Evolutionary conservation across 2,888 invertebrate genomes (phyloP).

Genomic region (Campopleginae sp.): DNA sequence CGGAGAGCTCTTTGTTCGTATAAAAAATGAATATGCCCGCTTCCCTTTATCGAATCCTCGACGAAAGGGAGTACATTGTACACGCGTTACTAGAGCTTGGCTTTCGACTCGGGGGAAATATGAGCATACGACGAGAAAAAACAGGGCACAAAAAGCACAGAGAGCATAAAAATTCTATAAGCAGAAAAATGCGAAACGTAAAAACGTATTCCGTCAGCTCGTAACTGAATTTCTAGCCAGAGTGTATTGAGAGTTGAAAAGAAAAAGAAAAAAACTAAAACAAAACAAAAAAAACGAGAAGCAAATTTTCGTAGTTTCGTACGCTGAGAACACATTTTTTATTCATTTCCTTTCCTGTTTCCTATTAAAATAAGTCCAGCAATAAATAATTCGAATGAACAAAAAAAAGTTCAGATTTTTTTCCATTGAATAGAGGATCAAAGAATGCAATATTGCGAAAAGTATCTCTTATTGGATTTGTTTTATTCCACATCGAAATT

Average conservation of each 20-base stretch:
- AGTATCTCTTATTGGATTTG: conserved; percentile 38
- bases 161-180: conserved; percentile 16
- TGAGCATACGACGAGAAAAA: conserved; percentile 47
- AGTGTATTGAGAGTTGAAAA: not conserved
- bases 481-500: conserved; percentile 53
- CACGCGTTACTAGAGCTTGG: conserved; percentile 29
- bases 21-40: conserved; percentile 33
- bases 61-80: conserved; percentile 13
- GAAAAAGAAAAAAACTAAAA: too few species aligned
- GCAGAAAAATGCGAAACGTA: conserved; percentile 36
- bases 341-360: not conserved
- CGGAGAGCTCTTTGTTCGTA: conserved; percentile 21
- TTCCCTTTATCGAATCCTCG: conserved; percentile 34
- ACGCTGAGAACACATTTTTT: not conserved
- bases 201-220: conserved; percentile 21
- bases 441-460: conserved; percentile 40
- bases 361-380: not conserved
- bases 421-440: not conserved
- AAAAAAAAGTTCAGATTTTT: not conserved
- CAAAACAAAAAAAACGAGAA: not conserved
- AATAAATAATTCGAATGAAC: not conserved
- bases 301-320: not conserved
- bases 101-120: conserved; percentile 57
- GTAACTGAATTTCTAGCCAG: conserved; percentile 17
- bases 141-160: conserved; percentile 36